Conservation (phyloP, 2,113 vertebrate species). For the Oryzias javanicus region DNA sequence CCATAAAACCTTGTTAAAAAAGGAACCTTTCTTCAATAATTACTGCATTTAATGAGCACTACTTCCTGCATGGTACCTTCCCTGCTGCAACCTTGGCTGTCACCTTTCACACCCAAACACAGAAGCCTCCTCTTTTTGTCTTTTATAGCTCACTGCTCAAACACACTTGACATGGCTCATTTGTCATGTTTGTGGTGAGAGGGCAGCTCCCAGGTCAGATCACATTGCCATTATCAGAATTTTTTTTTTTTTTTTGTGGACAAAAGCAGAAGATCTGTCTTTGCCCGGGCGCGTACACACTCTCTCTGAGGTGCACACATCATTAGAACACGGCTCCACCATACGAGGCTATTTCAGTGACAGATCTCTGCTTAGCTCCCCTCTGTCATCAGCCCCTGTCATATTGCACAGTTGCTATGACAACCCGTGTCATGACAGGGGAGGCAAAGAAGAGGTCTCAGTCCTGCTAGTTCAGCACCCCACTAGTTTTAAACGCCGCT, state of each 20-base stretch:
- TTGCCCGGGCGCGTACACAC: constrained; percentile 1
- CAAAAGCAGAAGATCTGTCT: constrained; percentile 36
- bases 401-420: constrained; percentile 84
- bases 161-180: constrained; percentile 30
- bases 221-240: constrained; percentile 32
- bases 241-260: constrained; percentile 37
- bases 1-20: too few species aligned
- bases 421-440: constrained; percentile 82
- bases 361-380: constrained; percentile 82
- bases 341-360: constrained; percentile 77
- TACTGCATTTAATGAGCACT: too few species aligned
- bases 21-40: too few species aligned
- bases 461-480: constrained; percentile 52
- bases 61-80: not conserved
- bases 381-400: constrained; percentile 86
- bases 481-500: constrained; percentile 84
- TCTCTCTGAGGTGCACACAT: constrained; percentile 34
- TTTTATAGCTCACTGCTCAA: constrained; percentile 27
- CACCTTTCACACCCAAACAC: constrained; percentile 14
- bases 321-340: constrained; percentile 48
- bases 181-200: constrained; percentile 43
- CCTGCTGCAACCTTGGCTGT: constrained; percentile 8
- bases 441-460: constrained; percentile 70
- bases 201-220: constrained; percentile 45
- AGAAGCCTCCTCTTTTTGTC: constrained; percentile 19